phyloP scores from a whole-genome alignment of 2,797 vertebrate species.

The Sebastes steindachneri region DNA sequence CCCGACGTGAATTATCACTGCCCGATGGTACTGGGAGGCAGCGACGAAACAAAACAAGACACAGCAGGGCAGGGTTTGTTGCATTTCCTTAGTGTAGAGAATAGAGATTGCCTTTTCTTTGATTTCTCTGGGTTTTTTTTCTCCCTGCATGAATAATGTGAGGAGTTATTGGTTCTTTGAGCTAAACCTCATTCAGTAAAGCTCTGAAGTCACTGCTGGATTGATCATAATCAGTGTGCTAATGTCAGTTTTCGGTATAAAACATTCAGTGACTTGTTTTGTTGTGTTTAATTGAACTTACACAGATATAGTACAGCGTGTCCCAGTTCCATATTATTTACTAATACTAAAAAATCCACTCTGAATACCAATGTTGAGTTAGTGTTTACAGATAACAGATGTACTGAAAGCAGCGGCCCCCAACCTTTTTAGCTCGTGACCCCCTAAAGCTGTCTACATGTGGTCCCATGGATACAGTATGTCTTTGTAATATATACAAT shows the following conservation, averaged over 20 bases:
- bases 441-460: background rate
- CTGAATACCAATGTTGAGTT: background rate
- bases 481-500: background rate
- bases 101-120: slow-evolving; percentile 20
- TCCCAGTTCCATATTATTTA: background rate
- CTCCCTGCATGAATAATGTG: slow-evolving; percentile 20
- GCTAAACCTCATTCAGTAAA: slow-evolving; percentile 11
- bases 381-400: background rate
- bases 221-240: background rate
- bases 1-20: slow-evolving; percentile 80
- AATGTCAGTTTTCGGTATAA: background rate
- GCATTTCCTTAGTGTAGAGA: background rate
- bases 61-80: slow-evolving; percentile 12
- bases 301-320: background rate
- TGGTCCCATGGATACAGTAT: background rate
- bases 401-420: background rate
- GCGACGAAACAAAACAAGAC: slow-evolving; percentile 43
- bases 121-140: slow-evolving; percentile 12
- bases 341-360: background rate
- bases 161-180: slow-evolving; percentile 1
- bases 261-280: background rate
- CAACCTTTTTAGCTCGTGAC: background rate
- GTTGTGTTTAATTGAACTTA: slow-evolving; percentile 20
- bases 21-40: slow-evolving; percentile 62
- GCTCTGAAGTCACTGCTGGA: slow-evolving; percentile 1